Conservation (phyloP, 2,888 invertebrate genomes). For the Cartodere bifasciata region DNA sequence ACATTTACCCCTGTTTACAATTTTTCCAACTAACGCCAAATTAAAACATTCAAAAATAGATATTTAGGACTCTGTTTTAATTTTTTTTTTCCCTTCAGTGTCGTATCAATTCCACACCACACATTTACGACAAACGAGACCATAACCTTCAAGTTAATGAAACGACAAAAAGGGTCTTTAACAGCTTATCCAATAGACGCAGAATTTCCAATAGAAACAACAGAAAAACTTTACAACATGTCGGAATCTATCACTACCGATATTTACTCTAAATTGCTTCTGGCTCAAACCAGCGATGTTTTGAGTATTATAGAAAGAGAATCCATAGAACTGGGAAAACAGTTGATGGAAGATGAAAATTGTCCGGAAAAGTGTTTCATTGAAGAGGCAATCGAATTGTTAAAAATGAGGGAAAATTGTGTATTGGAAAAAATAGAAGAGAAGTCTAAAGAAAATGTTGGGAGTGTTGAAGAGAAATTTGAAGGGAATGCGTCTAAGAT, state of each 20-base stretch:
- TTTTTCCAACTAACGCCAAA: too few relatives aligned
- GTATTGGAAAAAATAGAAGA: too few relatives aligned
- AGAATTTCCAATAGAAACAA: constrained; percentile 23
- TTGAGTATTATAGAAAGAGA: constrained; percentile 63
- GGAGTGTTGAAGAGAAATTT: too few relatives aligned
- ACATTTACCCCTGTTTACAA: too few relatives aligned
- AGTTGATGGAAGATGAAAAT: constrained; percentile 51
- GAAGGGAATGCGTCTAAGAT: constrained; percentile 33
- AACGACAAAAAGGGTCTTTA: constrained; percentile 42
- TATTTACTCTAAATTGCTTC: constrained; percentile 64
- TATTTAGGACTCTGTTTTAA: constrained; percentile 8
- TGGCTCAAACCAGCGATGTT: constrained; percentile 57
- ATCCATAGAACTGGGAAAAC: constrained; percentile 48
- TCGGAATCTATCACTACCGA: constrained; percentile 40
- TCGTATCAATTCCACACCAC: constrained; percentile 41
- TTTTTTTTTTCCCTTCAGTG: constrained; percentile 39
- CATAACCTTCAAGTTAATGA: constrained; percentile 72
- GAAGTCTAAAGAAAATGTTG: too few relatives aligned
- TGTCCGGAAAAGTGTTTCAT: constrained; percentile 78
- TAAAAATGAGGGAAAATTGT: constrained; percentile 41
- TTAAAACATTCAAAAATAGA: too few relatives aligned
- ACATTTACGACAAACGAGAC: constrained; percentile 48
- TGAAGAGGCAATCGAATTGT: constrained; percentile 64
- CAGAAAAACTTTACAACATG: constrained; percentile 32
- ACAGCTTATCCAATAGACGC: constrained; percentile 41